These are phyloP conservation scores for Natator depressus DNA, from an alignment of 2,113 vertebrate genomes.

Conservation along the genomic window DNA sequence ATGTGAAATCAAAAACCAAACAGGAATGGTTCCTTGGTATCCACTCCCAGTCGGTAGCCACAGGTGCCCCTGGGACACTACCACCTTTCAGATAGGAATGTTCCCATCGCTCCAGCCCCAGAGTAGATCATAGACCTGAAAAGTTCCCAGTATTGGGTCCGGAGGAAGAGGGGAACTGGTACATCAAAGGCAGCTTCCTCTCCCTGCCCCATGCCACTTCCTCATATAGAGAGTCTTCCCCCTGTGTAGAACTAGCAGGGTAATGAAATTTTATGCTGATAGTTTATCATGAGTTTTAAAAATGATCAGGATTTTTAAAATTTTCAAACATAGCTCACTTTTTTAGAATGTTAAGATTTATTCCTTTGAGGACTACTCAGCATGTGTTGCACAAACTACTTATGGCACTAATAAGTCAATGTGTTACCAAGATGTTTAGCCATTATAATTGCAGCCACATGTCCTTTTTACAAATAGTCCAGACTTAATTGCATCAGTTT, in stretches of 20 bases:
- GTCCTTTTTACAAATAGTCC: slow-evolving; percentile 79
- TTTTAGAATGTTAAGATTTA: slow-evolving; percentile 69
- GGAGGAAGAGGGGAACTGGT: background rate
- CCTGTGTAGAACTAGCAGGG: background rate
- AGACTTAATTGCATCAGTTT: slow-evolving; percentile 80
- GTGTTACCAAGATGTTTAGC: slow-evolving; percentile 74
- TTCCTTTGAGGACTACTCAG: slow-evolving; percentile 77
- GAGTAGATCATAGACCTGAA: background rate
- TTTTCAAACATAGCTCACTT: background rate
- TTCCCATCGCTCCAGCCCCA: background rate
- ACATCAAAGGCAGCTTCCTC: background rate
- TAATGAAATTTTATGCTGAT: background rate
- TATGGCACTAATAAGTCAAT: slow-evolving; percentile 78
- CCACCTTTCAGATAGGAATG: background rate
- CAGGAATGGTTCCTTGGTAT: background rate
- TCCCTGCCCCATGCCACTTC: background rate
- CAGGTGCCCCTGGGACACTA: no score
- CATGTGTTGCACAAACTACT: slow-evolving; percentile 78
- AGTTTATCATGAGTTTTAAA: slow-evolving; percentile 37
- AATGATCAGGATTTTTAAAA: background rate
- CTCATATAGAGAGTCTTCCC: background rate
- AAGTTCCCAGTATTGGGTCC: background rate
- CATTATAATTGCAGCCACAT: slow-evolving; percentile 81
- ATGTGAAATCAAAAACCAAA: background rate
- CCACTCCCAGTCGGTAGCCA: no score